These are phyloP conservation scores for Daubentonia madagascariensis DNA, from an alignment of 2,113 vertebrate genomes.

Conservation along the genomic window DNA sequence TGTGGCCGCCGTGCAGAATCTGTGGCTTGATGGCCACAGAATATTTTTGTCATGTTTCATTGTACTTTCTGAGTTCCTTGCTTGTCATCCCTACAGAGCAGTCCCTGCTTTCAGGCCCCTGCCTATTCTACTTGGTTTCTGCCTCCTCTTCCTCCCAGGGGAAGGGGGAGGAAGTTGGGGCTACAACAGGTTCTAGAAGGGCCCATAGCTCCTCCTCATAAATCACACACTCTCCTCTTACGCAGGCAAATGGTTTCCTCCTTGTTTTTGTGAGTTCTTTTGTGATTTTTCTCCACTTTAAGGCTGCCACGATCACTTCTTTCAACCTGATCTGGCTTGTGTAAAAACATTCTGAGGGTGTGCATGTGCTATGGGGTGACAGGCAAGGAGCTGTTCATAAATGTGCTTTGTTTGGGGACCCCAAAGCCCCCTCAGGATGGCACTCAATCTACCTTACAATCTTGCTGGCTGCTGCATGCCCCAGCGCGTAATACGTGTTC, in stretches of 20 bases:
- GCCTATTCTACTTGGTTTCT: background rate
- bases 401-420: rapidly evolving
- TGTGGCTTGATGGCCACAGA: background rate
- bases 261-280: no score
- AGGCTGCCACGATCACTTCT: background rate
- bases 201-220: rapidly evolving
- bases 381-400: no score
- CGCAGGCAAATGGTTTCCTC: background rate
- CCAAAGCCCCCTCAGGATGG: background rate
- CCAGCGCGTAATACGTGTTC: rapidly evolving
- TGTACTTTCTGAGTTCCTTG: background rate
- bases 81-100: background rate
- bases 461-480: rapidly evolving
- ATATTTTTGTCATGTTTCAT: rapidly evolving
- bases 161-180: background rate
- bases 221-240: background rate
- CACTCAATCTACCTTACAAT: rapidly evolving
- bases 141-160: background rate
- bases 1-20: background rate
- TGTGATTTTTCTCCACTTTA: background rate
- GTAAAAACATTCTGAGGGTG: rapidly evolving
- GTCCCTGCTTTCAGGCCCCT: background rate
- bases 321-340: background rate
- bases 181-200: background rate
- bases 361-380: rapidly evolving